phyloP scores from a whole-genome alignment of 2,888 invertebrate species.

The Eulithis prunata region DNA sequence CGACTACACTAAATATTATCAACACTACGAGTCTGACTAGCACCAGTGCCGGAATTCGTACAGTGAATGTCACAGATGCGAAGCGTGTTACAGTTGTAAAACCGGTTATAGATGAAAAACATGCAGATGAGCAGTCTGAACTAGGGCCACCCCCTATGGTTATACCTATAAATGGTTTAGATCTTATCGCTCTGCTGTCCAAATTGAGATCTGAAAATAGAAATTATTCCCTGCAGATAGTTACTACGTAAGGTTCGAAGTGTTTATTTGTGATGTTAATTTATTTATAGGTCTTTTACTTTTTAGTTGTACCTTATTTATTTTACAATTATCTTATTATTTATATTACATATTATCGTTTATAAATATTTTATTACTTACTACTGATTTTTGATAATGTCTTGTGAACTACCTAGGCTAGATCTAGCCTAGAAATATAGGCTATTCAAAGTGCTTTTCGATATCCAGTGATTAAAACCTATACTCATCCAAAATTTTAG shows the following conservation, averaged over 20 bases:
- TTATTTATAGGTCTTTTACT: slow-evolving; percentile 13
- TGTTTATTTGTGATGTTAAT: slow-evolving; percentile 4
- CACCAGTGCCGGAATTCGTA: neutral
- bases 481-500: too few species aligned
- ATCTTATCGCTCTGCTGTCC: slow-evolving; percentile 19
- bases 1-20: neutral
- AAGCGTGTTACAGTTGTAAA: too few species aligned
- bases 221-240: slow-evolving; percentile 46
- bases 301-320: neutral
- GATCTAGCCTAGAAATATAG: too few species aligned
- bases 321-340: slow-evolving; percentile 11
- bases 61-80: neutral
- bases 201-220: slow-evolving; percentile 45
- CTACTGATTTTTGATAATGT: too few species aligned
- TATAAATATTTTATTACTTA: neutral
- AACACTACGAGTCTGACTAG: neutral
- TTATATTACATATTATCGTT: neutral
- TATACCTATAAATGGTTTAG: slow-evolving; percentile 16
- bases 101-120: too few species aligned
- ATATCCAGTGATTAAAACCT: too few species aligned
- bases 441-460: too few species aligned
- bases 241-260: slow-evolving; percentile 16
- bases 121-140: neutral
- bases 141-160: neutral
- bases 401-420: too few species aligned